Evolutionary conservation across 2,888 invertebrate genomes (phyloP), one percentile per base, ranked within the genome.

Genomic region (Meiosimyza platycephala): DNA sequence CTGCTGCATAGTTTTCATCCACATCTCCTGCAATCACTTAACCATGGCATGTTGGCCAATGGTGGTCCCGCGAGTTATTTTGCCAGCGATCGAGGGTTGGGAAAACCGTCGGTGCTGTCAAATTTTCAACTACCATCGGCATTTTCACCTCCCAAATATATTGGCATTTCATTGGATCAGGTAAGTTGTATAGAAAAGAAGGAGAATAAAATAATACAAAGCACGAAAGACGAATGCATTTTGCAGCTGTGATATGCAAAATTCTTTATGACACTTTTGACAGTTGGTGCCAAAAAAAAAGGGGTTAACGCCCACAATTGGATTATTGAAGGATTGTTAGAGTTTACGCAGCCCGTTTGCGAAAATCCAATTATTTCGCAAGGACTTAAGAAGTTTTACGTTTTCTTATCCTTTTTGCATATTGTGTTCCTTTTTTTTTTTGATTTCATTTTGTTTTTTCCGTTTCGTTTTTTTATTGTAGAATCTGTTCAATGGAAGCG

Each of bases 71-170:
- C 82, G 40, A 83, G 84, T 52, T 87, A 86, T 63, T 87, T 87
- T 75, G 86, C 86, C 77, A 85, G 81, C 77, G 86, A 86, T 50
- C 89, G 91, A 73, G 88, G 90, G 77, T 86, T 87, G 81, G 82
- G 89, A 74, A 89, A 89, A 83, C 88, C 90, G 77, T 88, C 89
- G 79, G 89, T 90, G 75, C 79, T 88, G 80, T 92, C 92, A 78
- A 92, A 92, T 71, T 92, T 92, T 85, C 91, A 91, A 80, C 89
- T 91, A 73, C 92, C 92, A 80, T 92, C 92, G 81, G 92, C 92
- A 28, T 93, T 92, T 85, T 91, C 92, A 80, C 92, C 91, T 63
- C 92, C 92, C 80, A 92, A 92, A 88, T 92, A 92, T 83, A 88
- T 88, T 74, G 87, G 87, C 80, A 86, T 87, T 79, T 87, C 87